A percentile compares a stretch with the other conserved stretches of the same genome.
Evolutionary conservation across 2,113 vertebrate genomes (phyloP).

Genomic region (Prolemur simus): DNA sequence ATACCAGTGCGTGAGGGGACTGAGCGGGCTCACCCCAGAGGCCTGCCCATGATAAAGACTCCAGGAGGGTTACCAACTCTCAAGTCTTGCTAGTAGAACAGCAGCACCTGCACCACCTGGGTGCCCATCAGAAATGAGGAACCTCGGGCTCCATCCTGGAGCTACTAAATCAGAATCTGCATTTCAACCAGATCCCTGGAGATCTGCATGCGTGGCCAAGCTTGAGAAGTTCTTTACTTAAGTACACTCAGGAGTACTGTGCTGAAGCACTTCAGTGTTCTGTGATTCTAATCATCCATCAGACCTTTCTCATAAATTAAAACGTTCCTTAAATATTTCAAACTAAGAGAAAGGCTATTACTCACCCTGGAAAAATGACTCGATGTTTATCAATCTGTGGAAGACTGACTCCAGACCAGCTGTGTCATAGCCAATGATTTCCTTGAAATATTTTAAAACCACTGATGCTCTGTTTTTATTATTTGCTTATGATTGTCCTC

Average conservation of each 20-base stretch:
- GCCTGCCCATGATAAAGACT: background rate
- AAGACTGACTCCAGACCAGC: background rate
- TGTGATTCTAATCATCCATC: background rate
- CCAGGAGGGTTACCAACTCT: background rate
- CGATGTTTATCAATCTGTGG: background rate
- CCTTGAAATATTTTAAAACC: background rate
- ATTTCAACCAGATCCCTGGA: too few relatives aligned
- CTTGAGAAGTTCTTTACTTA: background rate
- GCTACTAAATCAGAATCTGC: background rate
- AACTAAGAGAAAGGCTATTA: background rate
- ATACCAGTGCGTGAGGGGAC: background rate
- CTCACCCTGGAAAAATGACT: background rate
- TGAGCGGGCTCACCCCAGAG: background rate
- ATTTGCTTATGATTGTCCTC: background rate
- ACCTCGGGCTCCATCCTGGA: background rate
- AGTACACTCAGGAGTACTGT: background rate
- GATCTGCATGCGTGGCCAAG: accelerated
- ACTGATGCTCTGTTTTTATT: background rate
- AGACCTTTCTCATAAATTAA: background rate
- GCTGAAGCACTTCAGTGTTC: background rate
- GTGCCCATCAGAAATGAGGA: background rate
- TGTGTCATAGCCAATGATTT: background rate
- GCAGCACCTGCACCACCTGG: too few relatives aligned
- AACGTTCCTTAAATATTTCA: background rate
- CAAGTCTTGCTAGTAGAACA: background rate